phyloP scores from a whole-genome alignment of 2,113 vertebrate species.

The Orientallactaga bullata region DNA sequence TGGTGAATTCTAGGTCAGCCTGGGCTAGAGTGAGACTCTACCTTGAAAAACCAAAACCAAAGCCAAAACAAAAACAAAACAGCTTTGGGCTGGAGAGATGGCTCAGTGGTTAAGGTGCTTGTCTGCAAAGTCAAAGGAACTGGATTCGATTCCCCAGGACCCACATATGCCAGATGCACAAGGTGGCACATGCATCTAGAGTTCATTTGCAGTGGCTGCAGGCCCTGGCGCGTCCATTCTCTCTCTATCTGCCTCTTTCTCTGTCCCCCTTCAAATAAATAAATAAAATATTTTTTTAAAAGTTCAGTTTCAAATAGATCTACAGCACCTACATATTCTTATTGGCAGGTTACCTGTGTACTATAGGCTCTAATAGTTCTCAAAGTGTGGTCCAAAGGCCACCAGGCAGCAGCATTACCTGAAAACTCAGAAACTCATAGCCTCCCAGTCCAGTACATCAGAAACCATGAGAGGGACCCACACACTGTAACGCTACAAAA shows the following conservation, averaged over 20 bases:
- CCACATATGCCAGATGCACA: too few relatives aligned
- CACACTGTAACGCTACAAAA: background rate
- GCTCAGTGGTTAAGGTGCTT: too few relatives aligned
- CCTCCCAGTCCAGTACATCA: background rate
- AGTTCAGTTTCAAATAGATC: background rate
- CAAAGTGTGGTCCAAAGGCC: background rate
- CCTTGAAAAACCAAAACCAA: too few relatives aligned
- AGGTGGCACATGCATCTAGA: too few relatives aligned
- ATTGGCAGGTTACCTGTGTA: background rate
- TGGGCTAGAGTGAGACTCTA: too few relatives aligned
- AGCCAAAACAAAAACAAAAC: too few relatives aligned
- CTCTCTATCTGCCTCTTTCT: background rate
- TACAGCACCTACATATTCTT: background rate
- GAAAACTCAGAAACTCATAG: constrained; percentile 16
- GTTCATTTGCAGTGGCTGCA: too few relatives aligned
- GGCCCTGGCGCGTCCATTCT: too few relatives aligned
- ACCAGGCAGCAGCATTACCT: background rate
- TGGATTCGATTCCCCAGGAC: too few relatives aligned
- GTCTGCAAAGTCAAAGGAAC: too few relatives aligned
- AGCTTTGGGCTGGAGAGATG: too few relatives aligned
- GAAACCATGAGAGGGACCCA: background rate
- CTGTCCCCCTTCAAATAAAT: background rate
- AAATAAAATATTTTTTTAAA: background rate
- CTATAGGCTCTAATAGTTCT: background rate
- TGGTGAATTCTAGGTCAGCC: too few relatives aligned